Base-by-base conservation (phyloP, 2,888 invertebrate genomes). In the Elgonia sp. region DNA sequence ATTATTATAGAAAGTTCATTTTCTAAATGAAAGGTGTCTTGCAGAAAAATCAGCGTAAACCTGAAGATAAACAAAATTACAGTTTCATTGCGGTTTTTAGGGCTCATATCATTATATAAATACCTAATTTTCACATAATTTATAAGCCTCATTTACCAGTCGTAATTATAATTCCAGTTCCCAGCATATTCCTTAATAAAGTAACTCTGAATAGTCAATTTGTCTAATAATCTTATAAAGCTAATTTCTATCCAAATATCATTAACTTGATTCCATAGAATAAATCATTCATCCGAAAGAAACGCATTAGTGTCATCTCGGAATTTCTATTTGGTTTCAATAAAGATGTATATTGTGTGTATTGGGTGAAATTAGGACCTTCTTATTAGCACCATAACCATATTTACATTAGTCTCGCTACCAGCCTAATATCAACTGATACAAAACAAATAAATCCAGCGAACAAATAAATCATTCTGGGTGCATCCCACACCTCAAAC, bases 331-430 rank as follows among this genome's bases (percentile, higher is more conserved):
- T 70, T 20, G 9, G 55, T 8, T 3, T 20, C 55, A 20, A 57
- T 57, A 20, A 57, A 57, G 55, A 57, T 20, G 20, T 57, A 8
- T 20, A 20, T 0, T 20, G 20, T 20, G 16, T 57, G 20, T 6
- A 57, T 20, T 57, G 37, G 50, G 12, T 55, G 53, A 70, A 70
- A 39, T 18, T 18, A 18, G 67, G 42, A 57, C 73, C 60, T 60
- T 10, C 73, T 73, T 42, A 73, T 73, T 60, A 73, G 40, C 60
- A 29, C 60, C 5, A 29, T 60, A 60, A 73, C 40, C 29, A 60
- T 73, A 73, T 60, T 73, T 60, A 60, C 60, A 73, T 73, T 73
- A 60, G 73, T 73, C 60, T 60, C 46, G 73, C 73, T 60, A 60
- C 73, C 60, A 73, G 39, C 75, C 16, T 18, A 20, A 7, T 42